Evolutionary conservation across 2,888 invertebrate species (phyloP).

Genomic region (Amiota minor): DNA sequence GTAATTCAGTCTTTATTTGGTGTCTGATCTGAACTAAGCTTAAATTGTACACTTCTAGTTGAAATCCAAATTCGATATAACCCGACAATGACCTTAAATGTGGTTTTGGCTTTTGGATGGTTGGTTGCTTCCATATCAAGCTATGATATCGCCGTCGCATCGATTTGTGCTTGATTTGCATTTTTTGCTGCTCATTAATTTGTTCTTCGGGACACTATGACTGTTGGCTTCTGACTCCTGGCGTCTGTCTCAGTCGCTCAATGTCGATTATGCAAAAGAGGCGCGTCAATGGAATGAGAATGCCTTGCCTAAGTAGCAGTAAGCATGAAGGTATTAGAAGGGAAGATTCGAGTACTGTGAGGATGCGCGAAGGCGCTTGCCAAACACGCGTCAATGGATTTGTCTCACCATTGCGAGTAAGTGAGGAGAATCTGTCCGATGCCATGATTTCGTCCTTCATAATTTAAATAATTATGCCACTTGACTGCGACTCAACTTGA

Average conservation of each 20-base stretch:
- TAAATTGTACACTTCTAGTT: neutral
- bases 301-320: neutral
- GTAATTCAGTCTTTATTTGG: neutral
- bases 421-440: neutral
- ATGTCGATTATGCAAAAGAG: conserved; percentile 24
- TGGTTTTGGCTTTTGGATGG: no score
- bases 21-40: neutral
- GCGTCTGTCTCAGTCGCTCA: neutral
- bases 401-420: neutral
- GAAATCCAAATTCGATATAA: neutral
- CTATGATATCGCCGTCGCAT: neutral
- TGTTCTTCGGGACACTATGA: conserved; percentile 25
- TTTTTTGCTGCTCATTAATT: conserved; percentile 43
- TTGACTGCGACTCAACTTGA: conserved; percentile 47
- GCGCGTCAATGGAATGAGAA: neutral
- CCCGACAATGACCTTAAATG: conserved; percentile 40
- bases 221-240: conserved; percentile 11
- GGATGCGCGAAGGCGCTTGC: conserved; percentile 39
- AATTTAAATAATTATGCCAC: conserved; percentile 67
- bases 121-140: no score
- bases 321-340: neutral
- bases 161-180: conserved; percentile 56
- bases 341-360: no score
- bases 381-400: conserved; percentile 53
- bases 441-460: conserved; percentile 56